These are phyloP conservation scores for Tetrapedia diversipes DNA, from an alignment of 2,888 invertebrate genomes.

Conservation along the genomic window DNA sequence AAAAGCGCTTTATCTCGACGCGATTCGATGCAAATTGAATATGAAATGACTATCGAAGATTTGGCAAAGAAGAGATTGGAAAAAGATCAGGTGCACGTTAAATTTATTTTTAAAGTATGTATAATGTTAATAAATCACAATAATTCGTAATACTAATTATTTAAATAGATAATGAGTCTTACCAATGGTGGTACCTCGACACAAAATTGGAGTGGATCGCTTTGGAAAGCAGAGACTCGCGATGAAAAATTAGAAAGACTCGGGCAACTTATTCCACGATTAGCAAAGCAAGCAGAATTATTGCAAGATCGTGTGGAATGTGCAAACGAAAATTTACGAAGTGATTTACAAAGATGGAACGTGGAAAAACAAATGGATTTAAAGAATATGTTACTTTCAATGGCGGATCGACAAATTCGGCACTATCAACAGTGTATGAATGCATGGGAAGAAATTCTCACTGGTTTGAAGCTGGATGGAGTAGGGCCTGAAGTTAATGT, in stretches of 20 bases:
- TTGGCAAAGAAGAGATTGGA: conserved; percentile 86
- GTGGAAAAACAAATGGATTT: conserved; percentile 86
- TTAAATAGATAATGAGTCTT: conserved; percentile 69
- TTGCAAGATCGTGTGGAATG: conserved; percentile 87
- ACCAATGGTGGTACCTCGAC: conserved; percentile 67
- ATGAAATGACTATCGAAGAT: conserved; percentile 87
- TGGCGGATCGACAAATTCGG: conserved; percentile 87
- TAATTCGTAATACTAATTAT: conserved; percentile 11
- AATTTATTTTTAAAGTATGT: neutral
- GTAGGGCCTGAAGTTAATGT: conserved; percentile 72
- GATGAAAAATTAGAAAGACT: conserved; percentile 84
- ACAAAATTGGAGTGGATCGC: conserved; percentile 82
- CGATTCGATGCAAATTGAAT: conserved; percentile 87
- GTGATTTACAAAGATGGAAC: conserved; percentile 88
- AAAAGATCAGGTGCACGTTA: conserved; percentile 85
- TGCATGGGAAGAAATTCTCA: conserved; percentile 85
- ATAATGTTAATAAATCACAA: neutral
- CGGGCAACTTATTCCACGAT: conserved; percentile 83
- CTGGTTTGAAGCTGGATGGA: conserved; percentile 76
- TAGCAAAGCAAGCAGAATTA: conserved; percentile 84
- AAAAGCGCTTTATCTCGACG: conserved; percentile 87
- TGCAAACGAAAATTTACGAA: conserved; percentile 87
- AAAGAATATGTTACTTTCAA: conserved; percentile 85
- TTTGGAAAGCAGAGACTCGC: conserved; percentile 86
- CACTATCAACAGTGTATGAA: conserved; percentile 86